These are phyloP conservation scores for Thymelicus acteon DNA, from an alignment of 2,888 invertebrate genomes.

Conservation along the genomic window DNA sequence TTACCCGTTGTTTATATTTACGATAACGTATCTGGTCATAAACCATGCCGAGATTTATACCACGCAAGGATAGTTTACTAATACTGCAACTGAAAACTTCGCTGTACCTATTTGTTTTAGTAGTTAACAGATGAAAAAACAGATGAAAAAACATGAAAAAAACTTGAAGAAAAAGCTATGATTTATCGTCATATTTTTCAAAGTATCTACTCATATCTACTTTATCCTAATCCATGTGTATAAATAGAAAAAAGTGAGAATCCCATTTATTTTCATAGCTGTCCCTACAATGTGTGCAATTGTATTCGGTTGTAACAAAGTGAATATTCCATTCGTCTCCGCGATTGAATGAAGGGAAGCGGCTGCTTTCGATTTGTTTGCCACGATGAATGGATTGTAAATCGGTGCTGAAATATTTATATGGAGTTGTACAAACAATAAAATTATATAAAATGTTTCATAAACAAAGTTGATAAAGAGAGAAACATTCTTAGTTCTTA, in stretches of 20 bases:
- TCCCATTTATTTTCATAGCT: slow-evolving; percentile 76
- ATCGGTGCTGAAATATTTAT: slow-evolving; percentile 52
- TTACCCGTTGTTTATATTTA: slow-evolving; percentile 47
- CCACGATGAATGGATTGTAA: slow-evolving; percentile 76
- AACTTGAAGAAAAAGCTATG: too few species aligned
- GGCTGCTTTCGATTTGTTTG: slow-evolving; percentile 67
- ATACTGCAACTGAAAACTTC: not conserved
- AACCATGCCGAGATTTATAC: slow-evolving; percentile 52
- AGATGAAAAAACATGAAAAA: too few species aligned
- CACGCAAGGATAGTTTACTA: slow-evolving; percentile 34
- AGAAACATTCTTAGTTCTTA: too few species aligned
- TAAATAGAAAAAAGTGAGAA: slow-evolving; percentile 45
- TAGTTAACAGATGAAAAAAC: too few species aligned
- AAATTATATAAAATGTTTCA: too few species aligned
- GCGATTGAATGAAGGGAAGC: slow-evolving; percentile 70
- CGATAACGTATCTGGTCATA: slow-evolving; percentile 44
- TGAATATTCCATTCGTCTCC: slow-evolving; percentile 56
- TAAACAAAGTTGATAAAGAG: too few species aligned
- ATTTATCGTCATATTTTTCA: too few species aligned
- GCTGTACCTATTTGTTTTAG: not conserved
- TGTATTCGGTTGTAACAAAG: slow-evolving; percentile 64
- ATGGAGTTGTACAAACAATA: slow-evolving; percentile 44
- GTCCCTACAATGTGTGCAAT: slow-evolving; percentile 61
- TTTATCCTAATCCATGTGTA: not conserved
- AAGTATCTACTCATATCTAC: not conserved